phyloP scores from a whole-genome alignment of 2,797 vertebrate genomes.

The Gambelia wislizenii region DNA sequence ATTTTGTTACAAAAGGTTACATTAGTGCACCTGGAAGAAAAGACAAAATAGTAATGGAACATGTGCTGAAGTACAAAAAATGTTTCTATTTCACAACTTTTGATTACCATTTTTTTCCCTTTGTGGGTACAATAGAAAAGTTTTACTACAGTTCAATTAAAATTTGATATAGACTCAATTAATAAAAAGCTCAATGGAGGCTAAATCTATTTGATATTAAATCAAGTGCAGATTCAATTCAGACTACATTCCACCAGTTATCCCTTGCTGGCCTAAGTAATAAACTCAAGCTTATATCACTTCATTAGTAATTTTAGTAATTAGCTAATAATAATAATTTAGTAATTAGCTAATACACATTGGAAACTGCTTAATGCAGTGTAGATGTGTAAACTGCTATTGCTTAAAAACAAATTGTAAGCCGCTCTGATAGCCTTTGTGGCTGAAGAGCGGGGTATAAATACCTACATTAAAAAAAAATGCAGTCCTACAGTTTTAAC shows the following conservation, averaged over 20 bases:
- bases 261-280: background rate
- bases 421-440: no score
- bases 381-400: no score
- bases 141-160: background rate
- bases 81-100: background rate
- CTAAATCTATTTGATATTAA: background rate
- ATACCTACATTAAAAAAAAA: no score
- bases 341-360: no score
- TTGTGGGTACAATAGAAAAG: background rate
- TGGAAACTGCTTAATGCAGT: no score
- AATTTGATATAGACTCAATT: background rate
- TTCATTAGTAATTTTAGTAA: slow-evolving; percentile 7
- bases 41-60: background rate
- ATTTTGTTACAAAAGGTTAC: background rate
- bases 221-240: background rate
- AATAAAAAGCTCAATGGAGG: background rate
- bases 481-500: background rate
- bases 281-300: background rate
- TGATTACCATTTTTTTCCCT: background rate
- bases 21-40: background rate
- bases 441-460: no score
- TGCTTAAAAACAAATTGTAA: no score
- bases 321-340: no score
- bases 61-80: background rate
- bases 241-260: background rate